phyloP scores from a whole-genome alignment of 2,888 invertebrate genomes.

The Uloborus plumipes region DNA sequence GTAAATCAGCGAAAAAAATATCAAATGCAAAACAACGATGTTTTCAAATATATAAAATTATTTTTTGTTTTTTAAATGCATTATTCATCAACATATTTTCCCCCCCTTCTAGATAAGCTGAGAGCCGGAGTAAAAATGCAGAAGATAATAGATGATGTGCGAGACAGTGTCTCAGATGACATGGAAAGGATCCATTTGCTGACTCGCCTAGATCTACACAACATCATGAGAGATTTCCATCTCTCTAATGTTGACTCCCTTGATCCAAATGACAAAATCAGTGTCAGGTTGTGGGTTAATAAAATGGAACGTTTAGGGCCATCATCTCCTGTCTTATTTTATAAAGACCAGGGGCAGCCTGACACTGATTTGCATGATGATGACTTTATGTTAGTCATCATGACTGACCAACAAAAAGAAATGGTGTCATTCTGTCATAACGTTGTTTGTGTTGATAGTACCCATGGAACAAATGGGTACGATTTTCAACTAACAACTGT shows the following conservation, averaged over 20 bases:
- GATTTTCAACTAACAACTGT: slow-evolving; percentile 52
- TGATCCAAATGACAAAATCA: background rate
- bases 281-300: slow-evolving; percentile 14
- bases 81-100: too few relatives aligned
- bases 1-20: too few relatives aligned
- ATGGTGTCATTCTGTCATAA: slow-evolving; percentile 30
- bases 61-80: too few relatives aligned
- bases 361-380: background rate
- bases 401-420: slow-evolving; percentile 36
- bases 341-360: slow-evolving; percentile 12
- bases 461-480: slow-evolving; percentile 38
- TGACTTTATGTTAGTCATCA: slow-evolving; percentile 33
- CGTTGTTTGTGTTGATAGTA: slow-evolving; percentile 33
- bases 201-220: background rate
- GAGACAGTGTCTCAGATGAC: background rate
- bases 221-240: slow-evolving; percentile 1
- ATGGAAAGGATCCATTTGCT: background rate
- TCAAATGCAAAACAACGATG: background rate
- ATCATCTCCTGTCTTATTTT: slow-evolving; percentile 7
- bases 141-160: slow-evolving; percentile 17
- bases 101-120: slow-evolving; percentile 8
- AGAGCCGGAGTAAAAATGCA: background rate
- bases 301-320: background rate
- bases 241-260: background rate
- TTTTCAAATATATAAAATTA: too few relatives aligned